These are phyloP conservation scores for Bombyx mandarina DNA, from an alignment of 1,140 invertebrate genomes.

Conservation along the genomic window DNA sequence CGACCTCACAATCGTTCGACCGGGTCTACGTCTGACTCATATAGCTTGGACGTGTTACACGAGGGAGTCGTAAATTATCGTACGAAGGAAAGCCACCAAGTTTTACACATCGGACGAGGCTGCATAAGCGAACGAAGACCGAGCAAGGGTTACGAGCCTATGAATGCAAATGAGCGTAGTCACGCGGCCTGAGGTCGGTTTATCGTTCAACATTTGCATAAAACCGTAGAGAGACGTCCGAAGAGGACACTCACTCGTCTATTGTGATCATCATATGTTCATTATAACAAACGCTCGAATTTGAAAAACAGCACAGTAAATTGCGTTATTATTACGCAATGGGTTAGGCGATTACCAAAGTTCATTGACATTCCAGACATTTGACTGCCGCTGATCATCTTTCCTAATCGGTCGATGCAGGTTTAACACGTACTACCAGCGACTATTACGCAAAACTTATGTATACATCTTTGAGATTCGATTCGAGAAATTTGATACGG, in stretches of 20 bases:
- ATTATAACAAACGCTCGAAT: slow-evolving; percentile 15
- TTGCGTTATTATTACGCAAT: too few species aligned
- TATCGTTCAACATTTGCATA: slow-evolving; percentile 62
- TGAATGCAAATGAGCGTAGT: slow-evolving; percentile 66
- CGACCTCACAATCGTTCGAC: slow-evolving; percentile 44
- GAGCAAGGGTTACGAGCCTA: slow-evolving; percentile 66
- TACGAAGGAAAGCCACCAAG: slow-evolving; percentile 51
- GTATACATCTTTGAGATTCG: too few species aligned
- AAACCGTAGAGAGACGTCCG: slow-evolving; percentile 43
- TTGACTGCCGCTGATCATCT: too few species aligned
- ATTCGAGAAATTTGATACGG: too few species aligned
- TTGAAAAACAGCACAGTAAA: too few species aligned
- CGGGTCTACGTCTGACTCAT: slow-evolving; percentile 49
- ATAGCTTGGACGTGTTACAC: slow-evolving; percentile 58
- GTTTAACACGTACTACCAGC: too few species aligned
- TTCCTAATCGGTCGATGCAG: too few species aligned
- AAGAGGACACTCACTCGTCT: slow-evolving; percentile 31
- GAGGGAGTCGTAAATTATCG: slow-evolving; percentile 65
- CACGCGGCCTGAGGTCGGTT: slow-evolving; percentile 43
- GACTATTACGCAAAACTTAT: too few species aligned
- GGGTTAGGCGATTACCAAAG: too few species aligned
- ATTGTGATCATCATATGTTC: slow-evolving; percentile 27
- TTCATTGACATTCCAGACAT: too few species aligned
- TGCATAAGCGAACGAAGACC: slow-evolving; percentile 39
- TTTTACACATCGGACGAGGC: slow-evolving; percentile 46